Base-by-base conservation (phyloP, 2,113 vertebrate genomes). In the Bothrops jararaca region DNA sequence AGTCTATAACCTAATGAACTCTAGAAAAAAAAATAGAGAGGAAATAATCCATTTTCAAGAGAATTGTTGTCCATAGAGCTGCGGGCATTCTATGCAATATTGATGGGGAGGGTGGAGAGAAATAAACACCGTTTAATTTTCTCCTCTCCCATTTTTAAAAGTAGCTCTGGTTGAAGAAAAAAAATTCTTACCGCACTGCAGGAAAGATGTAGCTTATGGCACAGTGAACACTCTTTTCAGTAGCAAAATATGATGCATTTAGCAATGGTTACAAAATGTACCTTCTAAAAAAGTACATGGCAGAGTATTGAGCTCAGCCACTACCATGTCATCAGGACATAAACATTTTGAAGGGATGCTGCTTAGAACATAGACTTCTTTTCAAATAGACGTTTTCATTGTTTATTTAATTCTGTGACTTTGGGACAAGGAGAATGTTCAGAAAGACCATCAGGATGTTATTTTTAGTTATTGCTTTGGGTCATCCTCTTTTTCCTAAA, bases 281-380 rank as follows among this genome's bases (percentile, higher is more conserved):
- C 91, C 80, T 92, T 92, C 60, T 56, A 50, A 92, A 90, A 90
- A 93, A 57, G 93, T 86, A 92, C 88, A 53, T 29, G 23, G 90
- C 20, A 48, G 57, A 85, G 80, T 45, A 34, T 69, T 90, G 93
- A 69, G n/a, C 64, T 60, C 52, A 90, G 85, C 50, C 39, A 87
- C 57, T 50, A 86, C 39, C 22, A 13, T 91, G 56, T 86, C 93
- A 90, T 74, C 86, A 69, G 48, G 48, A 69, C 48, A 64, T 57
- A 45, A 74, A 60, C 56, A 53, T 86, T 85, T 93, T 87, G 50
- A 92, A 90, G 34, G 88, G 57, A 92, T 60, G 42, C 39, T 90
- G 91, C 80, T 89, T 34, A 57, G 91, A 90, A 86, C 88, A 69
- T 52, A 39, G 50, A 0, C 93, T 93, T 89, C 88, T 87, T 90